Conservation (phyloP, 2,888 invertebrate species). For the Caenorhabditis plicata region DNA sequence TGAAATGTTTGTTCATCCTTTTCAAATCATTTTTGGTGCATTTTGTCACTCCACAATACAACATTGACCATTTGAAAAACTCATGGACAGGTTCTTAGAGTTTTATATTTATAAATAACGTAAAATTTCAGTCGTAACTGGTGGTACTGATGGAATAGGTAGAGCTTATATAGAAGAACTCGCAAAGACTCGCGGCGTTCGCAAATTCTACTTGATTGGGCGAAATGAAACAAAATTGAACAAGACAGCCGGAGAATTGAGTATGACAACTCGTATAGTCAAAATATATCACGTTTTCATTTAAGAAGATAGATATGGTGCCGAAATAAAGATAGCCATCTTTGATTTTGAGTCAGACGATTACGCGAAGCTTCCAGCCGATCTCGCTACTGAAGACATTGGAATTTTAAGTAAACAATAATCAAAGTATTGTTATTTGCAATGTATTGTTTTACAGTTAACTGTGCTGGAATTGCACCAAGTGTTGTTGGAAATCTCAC, state of each 20-base stretch:
- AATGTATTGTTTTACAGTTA: conserved; percentile 41
- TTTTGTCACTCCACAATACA: conserved; percentile 33
- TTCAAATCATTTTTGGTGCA: conserved; percentile 36
- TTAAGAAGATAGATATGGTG: conserved; percentile 37
- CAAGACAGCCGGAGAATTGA: conserved; percentile 42
- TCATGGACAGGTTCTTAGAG: conserved; percentile 42
- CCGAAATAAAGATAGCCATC: conserved; percentile 39
- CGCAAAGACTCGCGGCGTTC: conserved; percentile 51
- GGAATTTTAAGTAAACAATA: conserved; percentile 56
- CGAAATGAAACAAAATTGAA: conserved; percentile 54
- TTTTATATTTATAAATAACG: not conserved
- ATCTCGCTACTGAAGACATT: conserved; percentile 49
- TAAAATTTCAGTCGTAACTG: conserved; percentile 1
- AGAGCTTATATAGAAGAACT: conserved; percentile 59
- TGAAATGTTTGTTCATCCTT: conserved; percentile 52
- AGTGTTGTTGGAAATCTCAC: conserved; percentile 52
- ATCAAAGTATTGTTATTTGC: not conserved
- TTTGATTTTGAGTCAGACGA: conserved; percentile 62
- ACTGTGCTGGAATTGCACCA: conserved; percentile 64
- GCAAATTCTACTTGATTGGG: conserved; percentile 59
- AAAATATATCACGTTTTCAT: not conserved
- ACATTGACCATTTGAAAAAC: conserved; percentile 38
- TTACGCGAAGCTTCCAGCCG: conserved; percentile 44
- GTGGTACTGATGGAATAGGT: conserved; percentile 64
- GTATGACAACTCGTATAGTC: conserved; percentile 24